Evolutionary conservation across 2,797 vertebrate species (phyloP).

Genomic region (Liasis olivaceus): DNA sequence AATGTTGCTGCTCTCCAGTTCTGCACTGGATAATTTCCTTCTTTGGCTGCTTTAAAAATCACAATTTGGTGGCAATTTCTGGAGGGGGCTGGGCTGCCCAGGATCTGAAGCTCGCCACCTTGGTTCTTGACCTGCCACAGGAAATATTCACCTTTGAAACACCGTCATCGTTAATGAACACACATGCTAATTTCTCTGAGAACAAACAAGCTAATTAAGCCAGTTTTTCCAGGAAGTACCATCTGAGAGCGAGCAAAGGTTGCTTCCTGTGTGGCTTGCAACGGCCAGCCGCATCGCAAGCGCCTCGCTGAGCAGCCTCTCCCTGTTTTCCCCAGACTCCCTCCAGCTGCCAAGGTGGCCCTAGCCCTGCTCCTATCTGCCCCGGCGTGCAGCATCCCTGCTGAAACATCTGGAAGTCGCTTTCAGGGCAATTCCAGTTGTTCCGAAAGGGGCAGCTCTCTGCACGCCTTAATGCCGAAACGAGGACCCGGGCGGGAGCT

Average conservation of each 20-base stretch:
- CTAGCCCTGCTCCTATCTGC: background rate
- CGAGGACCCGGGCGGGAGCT: too few relatives aligned
- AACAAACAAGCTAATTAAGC: background rate
- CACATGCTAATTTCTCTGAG: background rate
- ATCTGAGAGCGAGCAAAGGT: background rate
- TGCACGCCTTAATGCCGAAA: background rate
- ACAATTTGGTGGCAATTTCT: background rate
- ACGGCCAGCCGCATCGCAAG: too few relatives aligned
- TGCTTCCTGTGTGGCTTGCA: background rate
- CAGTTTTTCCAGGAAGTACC: fast-evolving
- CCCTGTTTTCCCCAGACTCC: too few relatives aligned
- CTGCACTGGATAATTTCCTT: background rate
- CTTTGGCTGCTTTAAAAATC: background rate
- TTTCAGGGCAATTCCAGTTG: background rate
- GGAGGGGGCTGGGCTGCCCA: background rate
- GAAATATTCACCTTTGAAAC: too few relatives aligned
- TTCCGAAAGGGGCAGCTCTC: background rate
- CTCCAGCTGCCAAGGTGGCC: too few relatives aligned
- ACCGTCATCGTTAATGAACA: too few relatives aligned
- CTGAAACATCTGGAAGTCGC: background rate
- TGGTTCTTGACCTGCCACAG: background rate
- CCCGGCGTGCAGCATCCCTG: background rate
- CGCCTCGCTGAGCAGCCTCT: background rate
- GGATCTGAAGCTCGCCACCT: background rate
- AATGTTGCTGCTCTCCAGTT: background rate